Evolutionary conservation across 2,888 invertebrate species (phyloP).

Genomic region (Leucozona laternaria): DNA sequence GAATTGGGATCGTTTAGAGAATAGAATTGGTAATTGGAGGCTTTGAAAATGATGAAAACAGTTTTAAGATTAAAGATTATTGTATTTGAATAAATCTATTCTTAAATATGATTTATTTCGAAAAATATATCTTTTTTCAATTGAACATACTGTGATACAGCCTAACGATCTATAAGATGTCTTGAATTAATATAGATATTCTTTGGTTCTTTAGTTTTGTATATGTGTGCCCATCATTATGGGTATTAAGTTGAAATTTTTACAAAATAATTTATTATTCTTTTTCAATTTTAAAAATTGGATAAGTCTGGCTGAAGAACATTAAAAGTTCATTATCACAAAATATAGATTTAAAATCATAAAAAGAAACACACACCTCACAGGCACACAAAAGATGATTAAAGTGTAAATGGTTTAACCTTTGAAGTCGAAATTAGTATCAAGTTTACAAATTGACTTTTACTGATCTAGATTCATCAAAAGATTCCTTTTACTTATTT

Average conservation of each 20-base stretch:
- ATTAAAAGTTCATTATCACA: slow-evolving; percentile 26
- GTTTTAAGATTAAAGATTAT: background rate
- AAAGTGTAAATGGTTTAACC: background rate
- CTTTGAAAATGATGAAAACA: background rate
- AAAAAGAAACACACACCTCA: background rate
- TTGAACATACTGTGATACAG: background rate
- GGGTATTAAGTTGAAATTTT: background rate
- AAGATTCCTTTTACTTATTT: background rate
- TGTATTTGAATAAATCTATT: slow-evolving; percentile 22
- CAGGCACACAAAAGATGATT: background rate
- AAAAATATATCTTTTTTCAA: slow-evolving; percentile 15
- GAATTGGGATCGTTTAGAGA: background rate
- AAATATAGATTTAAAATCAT: background rate
- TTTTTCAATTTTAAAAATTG: background rate
- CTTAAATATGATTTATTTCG: slow-evolving; percentile 24
- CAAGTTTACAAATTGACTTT: background rate
- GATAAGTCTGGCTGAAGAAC: background rate
- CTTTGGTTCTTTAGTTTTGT: no score
- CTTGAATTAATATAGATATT: background rate
- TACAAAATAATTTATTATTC: background rate
- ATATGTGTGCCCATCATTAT: background rate
- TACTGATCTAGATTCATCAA: background rate
- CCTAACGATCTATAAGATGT: background rate
- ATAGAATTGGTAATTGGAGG: background rate
- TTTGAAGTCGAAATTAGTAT: background rate